Conservation (phyloP, 2,888 invertebrate species). For the Apotomis betuletana region DNA sequence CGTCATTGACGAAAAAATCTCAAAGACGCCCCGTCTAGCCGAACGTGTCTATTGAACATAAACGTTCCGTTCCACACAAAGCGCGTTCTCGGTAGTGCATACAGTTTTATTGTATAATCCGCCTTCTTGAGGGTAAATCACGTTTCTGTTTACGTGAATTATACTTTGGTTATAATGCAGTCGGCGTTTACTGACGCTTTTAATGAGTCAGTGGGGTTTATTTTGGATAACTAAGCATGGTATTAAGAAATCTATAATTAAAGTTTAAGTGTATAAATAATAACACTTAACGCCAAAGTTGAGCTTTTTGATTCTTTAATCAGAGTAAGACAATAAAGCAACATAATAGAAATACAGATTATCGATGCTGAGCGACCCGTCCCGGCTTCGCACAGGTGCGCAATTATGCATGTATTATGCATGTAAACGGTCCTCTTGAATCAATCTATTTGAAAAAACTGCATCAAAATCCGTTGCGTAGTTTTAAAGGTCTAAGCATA, state of each 20-base stretch:
- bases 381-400: too few relatives aligned
- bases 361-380: too few relatives aligned
- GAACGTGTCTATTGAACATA: conserved; percentile 51
- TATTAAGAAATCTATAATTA: conserved; percentile 24
- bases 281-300: conserved; percentile 2
- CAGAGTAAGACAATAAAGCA: neutral
- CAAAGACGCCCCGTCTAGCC: conserved; percentile 48
- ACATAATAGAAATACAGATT: too few relatives aligned
- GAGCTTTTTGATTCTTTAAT: neutral
- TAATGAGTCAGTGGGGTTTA: conserved; percentile 38
- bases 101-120: conserved; percentile 49
- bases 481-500: too few relatives aligned
- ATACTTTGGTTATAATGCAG: conserved; percentile 37
- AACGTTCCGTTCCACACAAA: conserved; percentile 52
- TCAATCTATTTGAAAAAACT: too few relatives aligned
- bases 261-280: conserved; percentile 5
- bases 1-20: conserved; percentile 40
- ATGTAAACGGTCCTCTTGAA: too few relatives aligned
- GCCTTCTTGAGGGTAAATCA: conserved; percentile 40
- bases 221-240: conserved; percentile 24
- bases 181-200: conserved; percentile 34
- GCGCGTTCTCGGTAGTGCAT: conserved; percentile 46
- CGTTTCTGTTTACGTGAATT: conserved; percentile 41
- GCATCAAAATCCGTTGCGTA: too few relatives aligned
- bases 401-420: too few relatives aligned